Evolutionary conservation across 1,140 invertebrate genomes (phyloP).

Genomic region (Oncopodura yosiiana): DNA sequence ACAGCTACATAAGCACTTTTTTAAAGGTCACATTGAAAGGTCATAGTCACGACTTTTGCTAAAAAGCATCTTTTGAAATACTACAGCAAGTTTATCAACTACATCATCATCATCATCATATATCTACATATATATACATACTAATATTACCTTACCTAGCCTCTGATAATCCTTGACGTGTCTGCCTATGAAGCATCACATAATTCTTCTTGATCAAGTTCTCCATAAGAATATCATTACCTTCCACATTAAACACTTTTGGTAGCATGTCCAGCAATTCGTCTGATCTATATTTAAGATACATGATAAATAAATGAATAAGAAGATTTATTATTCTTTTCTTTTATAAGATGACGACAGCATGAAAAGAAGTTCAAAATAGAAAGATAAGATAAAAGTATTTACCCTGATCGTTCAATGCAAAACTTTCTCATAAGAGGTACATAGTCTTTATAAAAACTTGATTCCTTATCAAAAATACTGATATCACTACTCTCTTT

Average conservation of each 20-base stretch:
- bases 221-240: conserved; percentile 16
- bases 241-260: conserved; percentile 8
- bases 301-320: neutral
- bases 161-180: conserved; percentile 11
- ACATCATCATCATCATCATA: no score
- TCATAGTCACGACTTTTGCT: no score
- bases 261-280: conserved; percentile 14
- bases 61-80: no score
- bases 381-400: neutral
- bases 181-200: conserved; percentile 13
- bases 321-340: no score
- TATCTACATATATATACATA: no score
- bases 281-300: conserved; percentile 1
- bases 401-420: conserved; percentile 5
- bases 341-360: no score
- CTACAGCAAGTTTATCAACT: no score
- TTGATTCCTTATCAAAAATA: conserved; percentile 18
- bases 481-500: conserved; percentile 14
- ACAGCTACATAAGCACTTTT: no score
- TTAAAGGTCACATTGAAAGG: no score
- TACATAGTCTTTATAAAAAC: conserved; percentile 3
- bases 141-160: conserved; percentile 7
- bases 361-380: neutral
- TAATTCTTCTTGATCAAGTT: conserved; percentile 14
- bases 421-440: conserved; percentile 6